Base-by-base conservation (phyloP, 30 jellyfish, hydroid and myxozoan species). In the Catostylus mosaicus region DNA sequence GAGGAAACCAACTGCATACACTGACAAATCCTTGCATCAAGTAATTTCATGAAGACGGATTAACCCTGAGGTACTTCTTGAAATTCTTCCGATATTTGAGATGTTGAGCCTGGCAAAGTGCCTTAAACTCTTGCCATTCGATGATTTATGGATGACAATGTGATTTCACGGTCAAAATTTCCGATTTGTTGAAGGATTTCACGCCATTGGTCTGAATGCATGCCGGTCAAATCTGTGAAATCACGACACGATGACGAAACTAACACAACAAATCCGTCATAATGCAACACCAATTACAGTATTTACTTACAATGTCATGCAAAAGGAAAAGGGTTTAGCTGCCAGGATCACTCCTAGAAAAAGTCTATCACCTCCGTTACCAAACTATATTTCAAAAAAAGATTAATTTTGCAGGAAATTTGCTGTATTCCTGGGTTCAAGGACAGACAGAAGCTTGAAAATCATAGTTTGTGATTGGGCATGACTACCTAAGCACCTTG, bases 141-240 rank as follows among this genome's bases (percentile, higher is more conserved):
- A 68, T 68, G 80, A 68, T 68, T 68, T 68, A 68, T 68, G 27
- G 64, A 35, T 30, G 80, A 68, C 65, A 68, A 68, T 0, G 65
- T 36, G 64, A 33, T 20, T 37, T 37, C 26, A 65, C 80, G 22
- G 59, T 37, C 36, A 34, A 2, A 36, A 24, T 18, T 68, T 35
- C 80, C 80, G 37, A 68, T 33, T 36, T 68, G 10, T 3, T 43
- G 64, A 68, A 38, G 80, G 64, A 68, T 68, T 68, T 68, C 61
- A 46, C 80, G 64, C 71, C 38, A 59, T 24, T 26, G 24, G 11
- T 23, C 38, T 59, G 38, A 23, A 59, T 6, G 24, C 10, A 18
- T 2, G 38, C 71, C 71, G 38, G 36, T 59, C 11, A 52, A 30
- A 69, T 12, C 18, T 46, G 36, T 23, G 70, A 3, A 19, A 72